A percentile compares a stretch with the other conserved stretches of the same genome.
Conservation (phyloP, 2,113 vertebrate species). For the Ploceus nigricollis region DNA sequence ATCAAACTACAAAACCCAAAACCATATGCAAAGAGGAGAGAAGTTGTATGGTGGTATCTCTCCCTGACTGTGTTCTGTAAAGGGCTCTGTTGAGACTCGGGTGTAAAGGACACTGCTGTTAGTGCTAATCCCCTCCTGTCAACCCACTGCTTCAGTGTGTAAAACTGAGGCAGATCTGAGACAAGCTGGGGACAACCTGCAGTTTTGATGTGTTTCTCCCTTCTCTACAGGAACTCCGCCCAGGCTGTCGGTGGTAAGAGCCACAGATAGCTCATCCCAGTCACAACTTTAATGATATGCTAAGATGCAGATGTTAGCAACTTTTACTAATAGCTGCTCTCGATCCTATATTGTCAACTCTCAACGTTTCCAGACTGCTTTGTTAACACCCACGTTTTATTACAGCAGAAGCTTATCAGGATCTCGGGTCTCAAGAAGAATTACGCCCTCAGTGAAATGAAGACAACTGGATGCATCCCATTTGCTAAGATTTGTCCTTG, state of each 20-base stretch:
- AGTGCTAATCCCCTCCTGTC: not conserved
- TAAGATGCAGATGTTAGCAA: not conserved
- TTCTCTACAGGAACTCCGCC: not conserved
- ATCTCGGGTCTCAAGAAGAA: not conserved
- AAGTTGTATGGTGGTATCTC: fast-evolving
- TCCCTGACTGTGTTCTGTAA: not conserved
- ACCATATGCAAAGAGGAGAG: not conserved
- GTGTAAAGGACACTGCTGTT: not conserved
- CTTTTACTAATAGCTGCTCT: not conserved
- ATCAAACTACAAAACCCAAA: not conserved
- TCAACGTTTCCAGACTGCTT: not conserved
- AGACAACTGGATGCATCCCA: not conserved
- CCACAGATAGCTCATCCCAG: not conserved
- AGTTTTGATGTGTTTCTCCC: not conserved
- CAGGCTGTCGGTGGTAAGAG: not conserved
- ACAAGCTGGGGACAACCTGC: not conserved
- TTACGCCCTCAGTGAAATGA: fast-evolving
- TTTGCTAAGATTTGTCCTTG: not conserved
- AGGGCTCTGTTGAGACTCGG: not conserved
- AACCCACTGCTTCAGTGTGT: not conserved
- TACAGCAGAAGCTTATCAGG: not conserved
- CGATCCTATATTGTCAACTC: not conserved
- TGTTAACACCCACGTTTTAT: not conserved
- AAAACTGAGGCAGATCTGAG: not conserved
- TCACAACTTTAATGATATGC: not conserved